Evolutionary conservation across 2,113 vertebrate species (phyloP).

Genomic region (Tychaedon coryphoeus): DNA sequence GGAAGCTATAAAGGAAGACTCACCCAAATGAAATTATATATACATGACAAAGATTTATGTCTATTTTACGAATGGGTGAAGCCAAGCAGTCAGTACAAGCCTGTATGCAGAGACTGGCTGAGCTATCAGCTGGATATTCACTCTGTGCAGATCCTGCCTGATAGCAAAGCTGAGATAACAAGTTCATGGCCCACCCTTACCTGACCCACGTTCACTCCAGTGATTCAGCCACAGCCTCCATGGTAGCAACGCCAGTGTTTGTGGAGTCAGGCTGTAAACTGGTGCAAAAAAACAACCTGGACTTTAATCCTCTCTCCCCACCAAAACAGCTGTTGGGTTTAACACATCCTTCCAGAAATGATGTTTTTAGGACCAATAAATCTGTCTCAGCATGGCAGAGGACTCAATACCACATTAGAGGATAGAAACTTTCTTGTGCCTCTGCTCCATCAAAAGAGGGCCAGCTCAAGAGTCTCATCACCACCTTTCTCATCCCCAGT

Average conservation of each 20-base stretch:
- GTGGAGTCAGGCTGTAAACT: background rate
- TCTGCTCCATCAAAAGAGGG: background rate
- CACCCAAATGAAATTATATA: background rate
- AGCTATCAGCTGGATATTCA: background rate
- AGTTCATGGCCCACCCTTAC: background rate
- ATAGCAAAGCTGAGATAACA: background rate
- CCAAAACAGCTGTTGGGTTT: background rate
- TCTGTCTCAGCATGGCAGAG: rapidly evolving
- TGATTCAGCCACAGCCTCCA: background rate
- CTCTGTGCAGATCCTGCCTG: background rate
- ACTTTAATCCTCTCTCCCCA: background rate
- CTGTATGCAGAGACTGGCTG: background rate
- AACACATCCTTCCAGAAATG: background rate
- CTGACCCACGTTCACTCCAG: background rate
- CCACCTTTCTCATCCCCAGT: rapidly evolving
- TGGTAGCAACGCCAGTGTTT: rapidly evolving
- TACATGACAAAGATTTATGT: background rate
- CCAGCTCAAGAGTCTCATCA: background rate
- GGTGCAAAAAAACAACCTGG: background rate
- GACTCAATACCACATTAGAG: background rate
- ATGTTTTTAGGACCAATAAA: background rate
- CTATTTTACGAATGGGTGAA: background rate
- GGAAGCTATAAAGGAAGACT: background rate
- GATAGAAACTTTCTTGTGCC: background rate
- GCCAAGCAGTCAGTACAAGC: background rate